phyloP scores from a whole-genome alignment of 2,888 invertebrate species.

The Rotaria macrura region DNA sequence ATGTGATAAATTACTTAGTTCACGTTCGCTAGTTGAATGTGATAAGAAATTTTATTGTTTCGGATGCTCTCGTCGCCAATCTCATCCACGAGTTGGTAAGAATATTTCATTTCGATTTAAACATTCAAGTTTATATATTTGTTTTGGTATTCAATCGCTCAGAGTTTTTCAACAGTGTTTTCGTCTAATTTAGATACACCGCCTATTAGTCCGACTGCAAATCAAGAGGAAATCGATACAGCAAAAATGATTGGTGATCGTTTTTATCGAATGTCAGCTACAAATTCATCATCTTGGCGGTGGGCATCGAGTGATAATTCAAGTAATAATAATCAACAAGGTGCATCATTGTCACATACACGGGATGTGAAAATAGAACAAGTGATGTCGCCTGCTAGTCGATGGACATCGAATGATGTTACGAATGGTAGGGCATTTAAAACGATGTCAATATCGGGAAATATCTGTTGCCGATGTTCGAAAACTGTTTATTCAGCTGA shows the following conservation, averaged over 20 bases:
- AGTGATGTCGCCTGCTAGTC: background rate
- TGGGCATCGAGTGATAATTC: background rate
- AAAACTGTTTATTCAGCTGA: conserved; percentile 33
- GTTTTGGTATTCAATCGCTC: background rate
- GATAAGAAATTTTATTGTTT: conserved; percentile 25
- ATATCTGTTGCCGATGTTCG: conserved; percentile 24
- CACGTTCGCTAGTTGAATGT: conserved; percentile 24
- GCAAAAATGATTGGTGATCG: background rate
- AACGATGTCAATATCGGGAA: background rate
- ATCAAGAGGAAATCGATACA: background rate
- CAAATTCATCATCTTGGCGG: background rate
- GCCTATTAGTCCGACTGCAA: background rate
- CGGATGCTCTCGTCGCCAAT: conserved; percentile 24
- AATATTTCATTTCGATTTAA: background rate
- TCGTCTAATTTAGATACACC: background rate
- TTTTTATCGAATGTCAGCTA: background rate
- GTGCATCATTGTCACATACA: background rate
- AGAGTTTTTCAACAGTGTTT: background rate
- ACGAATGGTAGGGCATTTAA: background rate
- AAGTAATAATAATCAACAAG: background rate
- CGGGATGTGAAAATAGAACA: background rate
- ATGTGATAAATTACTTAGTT: conserved; percentile 24
- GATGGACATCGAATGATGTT: background rate
- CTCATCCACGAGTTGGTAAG: conserved; percentile 21
- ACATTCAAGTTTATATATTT: no score